Conservation (phyloP, 1,140 invertebrate species). For the Tetragnatha versicolor region DNA sequence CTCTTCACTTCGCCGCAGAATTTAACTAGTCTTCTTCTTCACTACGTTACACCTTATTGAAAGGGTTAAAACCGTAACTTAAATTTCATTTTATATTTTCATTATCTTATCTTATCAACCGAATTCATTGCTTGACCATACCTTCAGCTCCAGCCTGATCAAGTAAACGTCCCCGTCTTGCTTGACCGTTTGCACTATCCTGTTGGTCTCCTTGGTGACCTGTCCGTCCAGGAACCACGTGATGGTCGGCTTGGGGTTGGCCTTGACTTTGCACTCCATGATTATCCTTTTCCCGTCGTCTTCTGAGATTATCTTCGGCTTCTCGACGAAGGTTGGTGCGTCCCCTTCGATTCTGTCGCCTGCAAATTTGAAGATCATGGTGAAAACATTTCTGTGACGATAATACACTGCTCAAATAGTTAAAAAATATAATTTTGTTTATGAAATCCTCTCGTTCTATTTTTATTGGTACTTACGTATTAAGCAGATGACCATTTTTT, state of each 20-base stretch:
- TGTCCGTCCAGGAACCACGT: slow-evolving; percentile 89
- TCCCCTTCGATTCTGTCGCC: slow-evolving; percentile 89
- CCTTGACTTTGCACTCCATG: slow-evolving; percentile 95
- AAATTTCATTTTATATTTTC: background rate
- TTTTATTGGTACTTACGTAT: too few species aligned
- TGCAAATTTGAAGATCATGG: background rate
- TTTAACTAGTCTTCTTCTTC: too few species aligned
- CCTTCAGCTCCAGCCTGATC: slow-evolving; percentile 85
- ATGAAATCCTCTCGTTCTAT: too few species aligned
- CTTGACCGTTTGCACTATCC: slow-evolving; percentile 77
- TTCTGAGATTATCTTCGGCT: slow-evolving; percentile 93
- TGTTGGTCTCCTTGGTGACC: slow-evolving; percentile 78
- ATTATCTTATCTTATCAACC: background rate
- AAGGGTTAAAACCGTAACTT: background rate
- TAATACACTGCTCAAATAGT: too few species aligned
- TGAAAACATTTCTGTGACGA: background rate
- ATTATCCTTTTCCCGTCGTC: slow-evolving; percentile 95
- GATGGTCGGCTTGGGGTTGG: slow-evolving; percentile 91
- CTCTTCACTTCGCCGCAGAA: too few species aligned
- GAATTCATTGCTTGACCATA: too few species aligned
- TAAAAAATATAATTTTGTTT: too few species aligned
- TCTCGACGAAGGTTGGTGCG: slow-evolving; percentile 97
- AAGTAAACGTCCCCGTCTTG: slow-evolving; percentile 84
- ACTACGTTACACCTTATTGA: too few species aligned
- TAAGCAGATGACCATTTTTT: too few species aligned